A percentile compares a stretch with the other conserved stretches of the same genome.
Evolutionary conservation across 2,888 invertebrate genomes (phyloP).

Genomic region (Caenorhabditis drosophilae): DNA sequence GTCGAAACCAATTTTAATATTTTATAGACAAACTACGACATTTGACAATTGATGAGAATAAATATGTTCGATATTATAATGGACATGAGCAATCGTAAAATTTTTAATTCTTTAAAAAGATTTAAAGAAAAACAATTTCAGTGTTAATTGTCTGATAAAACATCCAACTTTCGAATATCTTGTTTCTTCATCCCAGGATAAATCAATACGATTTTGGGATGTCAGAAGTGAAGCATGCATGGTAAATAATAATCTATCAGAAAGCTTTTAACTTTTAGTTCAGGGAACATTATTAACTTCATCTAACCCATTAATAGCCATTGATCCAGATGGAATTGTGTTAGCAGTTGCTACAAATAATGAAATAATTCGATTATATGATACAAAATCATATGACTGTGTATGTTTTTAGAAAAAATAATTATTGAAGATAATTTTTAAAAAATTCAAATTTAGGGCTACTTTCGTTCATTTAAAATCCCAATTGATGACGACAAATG

Average conservation of each 20-base stretch:
- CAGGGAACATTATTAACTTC: slow-evolving; percentile 15
- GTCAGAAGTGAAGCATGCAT: background rate
- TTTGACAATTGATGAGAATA: slow-evolving; percentile 5
- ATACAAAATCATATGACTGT: slow-evolving; percentile 20
- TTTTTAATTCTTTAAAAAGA: too few relatives aligned
- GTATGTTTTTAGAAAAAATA: background rate
- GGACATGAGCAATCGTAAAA: slow-evolving; percentile 9
- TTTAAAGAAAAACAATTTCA: background rate
- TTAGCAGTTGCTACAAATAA: slow-evolving; percentile 19
- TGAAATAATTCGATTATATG: slow-evolving; percentile 15
- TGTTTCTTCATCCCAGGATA: slow-evolving; percentile 12
- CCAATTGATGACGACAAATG: slow-evolving; percentile 36
- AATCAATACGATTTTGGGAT: slow-evolving; percentile 24
- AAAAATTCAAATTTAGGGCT: too few relatives aligned
- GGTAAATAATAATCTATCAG: background rate
- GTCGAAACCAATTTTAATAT: too few relatives aligned
- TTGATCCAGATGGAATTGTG: slow-evolving; percentile 24
- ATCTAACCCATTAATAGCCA: slow-evolving; percentile 10
- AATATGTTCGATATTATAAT: slow-evolving; percentile 16
- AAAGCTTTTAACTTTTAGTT: slow-evolving; percentile 1
- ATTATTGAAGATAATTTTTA: too few relatives aligned
- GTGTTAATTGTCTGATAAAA: slow-evolving; percentile 5
- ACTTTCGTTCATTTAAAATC: slow-evolving; percentile 1
- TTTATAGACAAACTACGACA: slow-evolving; percentile 3
- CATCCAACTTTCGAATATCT: slow-evolving; percentile 8